Evolutionary conservation across 2,797 vertebrate species (phyloP), one percentile per base, ranked within the genome.

Genomic region (Anas georgica): DNA sequence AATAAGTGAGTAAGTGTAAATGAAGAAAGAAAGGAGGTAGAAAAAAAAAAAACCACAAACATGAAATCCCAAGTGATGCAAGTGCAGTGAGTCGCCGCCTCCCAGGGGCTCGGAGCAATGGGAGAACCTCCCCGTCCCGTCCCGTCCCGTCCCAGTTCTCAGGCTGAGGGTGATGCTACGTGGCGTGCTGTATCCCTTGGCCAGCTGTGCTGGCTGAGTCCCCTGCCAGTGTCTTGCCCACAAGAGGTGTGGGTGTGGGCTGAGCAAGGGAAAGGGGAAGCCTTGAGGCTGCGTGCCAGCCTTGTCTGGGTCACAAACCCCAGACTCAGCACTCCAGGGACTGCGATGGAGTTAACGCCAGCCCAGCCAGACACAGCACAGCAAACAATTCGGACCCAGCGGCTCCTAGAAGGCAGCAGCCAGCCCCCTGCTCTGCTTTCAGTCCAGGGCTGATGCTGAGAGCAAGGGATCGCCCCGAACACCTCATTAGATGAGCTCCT

Each of bases 131-230:
- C 10, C 41, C 46, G 3, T 31, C 10, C 41, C 41, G 15, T 4
- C 41, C 7, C 1, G 33, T 23, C 35, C 56, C 11, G 22, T 1
- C 54, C 35, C 35, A 1, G 21, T 8, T 21, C 3, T 14, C 8
- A 0, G 17, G 58, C 17, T 0, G 1, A 20, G 12, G 5, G 0
- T 1, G 14, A 20, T 0, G 1, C 9, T 2, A 21, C 10, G 2
- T 0, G 1, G 62, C 1, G 6, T 0, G 4, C 54, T 13, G 4
- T 1, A 6, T 9, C 31, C n/a, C 10, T 21, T 0, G 50, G 20
- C 6, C 23, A 1, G 5, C 31, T 4, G 8, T 2, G 35, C 59
- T 26, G 59, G 35, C 59, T 17, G 35, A 17, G 5, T 2, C 43
- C 77, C 43, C 56, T n/a, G 13, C 46, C 28, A 10, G 17, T n/a